Base-by-base conservation (phyloP, 2,888 invertebrate species). In the Pterobdella sp. region DNA sequence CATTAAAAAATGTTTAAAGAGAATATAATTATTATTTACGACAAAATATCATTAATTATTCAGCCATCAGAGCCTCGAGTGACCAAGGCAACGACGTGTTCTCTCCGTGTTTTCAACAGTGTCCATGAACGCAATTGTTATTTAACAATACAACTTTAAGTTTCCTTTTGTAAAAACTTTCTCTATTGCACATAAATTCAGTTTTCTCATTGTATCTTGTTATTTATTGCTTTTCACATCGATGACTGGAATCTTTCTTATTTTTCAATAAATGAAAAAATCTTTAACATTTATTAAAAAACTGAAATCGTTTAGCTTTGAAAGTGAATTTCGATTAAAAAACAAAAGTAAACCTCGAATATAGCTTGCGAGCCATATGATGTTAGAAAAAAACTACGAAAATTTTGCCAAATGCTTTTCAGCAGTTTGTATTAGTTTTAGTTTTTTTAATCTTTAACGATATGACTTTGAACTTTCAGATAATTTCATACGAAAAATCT, bases 21-120 rank as follows among this genome's bases (percentile, higher is more conserved):
- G n/a, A n/a, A n/a, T n/a, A n/a, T n/a, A n/a, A n/a, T n/a, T n/a
- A n/a, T n/a, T n/a, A n/a, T n/a, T n/a, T n/a, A n/a, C n/a, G n/a
- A n/a, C n/a, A n/a, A n/a, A n/a, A n/a, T n/a, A n/a, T n/a, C n/a
- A n/a, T n/a, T n/a, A n/a, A n/a, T n/a, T n/a, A 7, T 56, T 4
- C 60, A 56, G 60, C 3, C 4, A 56, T 56, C n/a, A 22, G 26
- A 7, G 18, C 60, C 10, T 56, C 60, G 18, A 56, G 60, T 22
- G 60, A 56, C 4, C 60, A 56, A 56, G n/a, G 3, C 7, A 42
- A 18, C n/a, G 14, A 56, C 4, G 4, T 56, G 14, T 56, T 14
- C 26, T 56, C 60, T 56, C n/a, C 60, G n/a, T 56, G 60, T n/a
- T 56, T 56, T 26, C 60, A 56, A 26, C 60, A 56, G 42, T 56